Percentiles rank a stretch among this genome's conserved stretches.
These are phyloP conservation scores for Drosophila demipolita DNA, from an alignment of 2,888 invertebrate species.

Conservation along the genomic window DNA sequence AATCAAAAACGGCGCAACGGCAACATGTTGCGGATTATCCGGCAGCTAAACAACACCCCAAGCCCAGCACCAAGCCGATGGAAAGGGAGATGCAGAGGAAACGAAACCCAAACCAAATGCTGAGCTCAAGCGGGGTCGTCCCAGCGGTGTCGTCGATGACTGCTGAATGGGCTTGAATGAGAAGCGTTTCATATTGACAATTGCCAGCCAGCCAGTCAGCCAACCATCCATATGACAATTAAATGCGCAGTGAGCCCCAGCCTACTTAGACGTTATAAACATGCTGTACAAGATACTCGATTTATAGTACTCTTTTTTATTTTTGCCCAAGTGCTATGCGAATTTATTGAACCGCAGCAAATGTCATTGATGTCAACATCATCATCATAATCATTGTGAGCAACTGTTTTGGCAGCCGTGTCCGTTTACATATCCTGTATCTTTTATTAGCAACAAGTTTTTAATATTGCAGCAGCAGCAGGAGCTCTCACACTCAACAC, in stretches of 20 bases:
- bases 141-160: slow-evolving; percentile 55
- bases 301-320: not conserved
- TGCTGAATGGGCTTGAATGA: slow-evolving; percentile 54
- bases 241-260: slow-evolving; percentile 70
- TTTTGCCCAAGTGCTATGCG: slow-evolving; percentile 55
- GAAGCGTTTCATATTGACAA: slow-evolving; percentile 61
- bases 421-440: slow-evolving; percentile 51
- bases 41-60: slow-evolving; percentile 76
- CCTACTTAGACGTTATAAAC: slow-evolving; percentile 70
- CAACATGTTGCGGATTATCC: slow-evolving; percentile 81
- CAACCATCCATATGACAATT: slow-evolving; percentile 63
- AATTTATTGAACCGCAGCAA: slow-evolving; percentile 82
- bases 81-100: slow-evolving; percentile 1
- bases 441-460: slow-evolving; percentile 81
- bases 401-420: slow-evolving; percentile 40
- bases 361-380: slow-evolving; percentile 77
- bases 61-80: slow-evolving; percentile 9
- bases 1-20: slow-evolving; percentile 67
- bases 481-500: slow-evolving; percentile 31
- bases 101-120: slow-evolving; percentile 28
- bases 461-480: slow-evolving; percentile 68
- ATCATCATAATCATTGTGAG: slow-evolving; percentile 44
- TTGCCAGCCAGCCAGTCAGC: slow-evolving; percentile 51
- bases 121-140: slow-evolving; percentile 24
- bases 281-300: slow-evolving; percentile 7